These are phyloP conservation scores for Slavum lentiscoides DNA, from an alignment of 2,888 invertebrate genomes.

Conservation along the genomic window DNA sequence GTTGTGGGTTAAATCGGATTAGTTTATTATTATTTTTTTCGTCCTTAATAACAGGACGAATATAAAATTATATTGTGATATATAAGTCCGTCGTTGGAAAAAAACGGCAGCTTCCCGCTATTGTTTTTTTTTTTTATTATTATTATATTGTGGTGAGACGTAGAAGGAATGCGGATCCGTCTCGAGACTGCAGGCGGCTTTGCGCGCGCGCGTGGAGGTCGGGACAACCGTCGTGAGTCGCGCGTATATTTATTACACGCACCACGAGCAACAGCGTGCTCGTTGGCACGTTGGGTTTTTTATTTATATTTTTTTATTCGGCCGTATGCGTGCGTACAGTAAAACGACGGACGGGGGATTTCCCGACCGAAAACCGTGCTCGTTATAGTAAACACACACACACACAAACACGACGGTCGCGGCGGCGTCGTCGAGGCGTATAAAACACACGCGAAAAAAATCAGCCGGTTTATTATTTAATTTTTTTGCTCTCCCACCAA, in stretches of 20 bases:
- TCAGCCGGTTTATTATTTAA: background rate
- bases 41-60: too few relatives aligned
- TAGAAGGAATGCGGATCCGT: slow-evolving; percentile 50
- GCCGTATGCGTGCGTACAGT: slow-evolving; percentile 12
- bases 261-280: background rate
- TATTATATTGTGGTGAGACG: slow-evolving; percentile 10
- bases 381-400: slow-evolving; percentile 24
- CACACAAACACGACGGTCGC: too few relatives aligned
- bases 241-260: background rate
- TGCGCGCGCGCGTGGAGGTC: slow-evolving; percentile 36
- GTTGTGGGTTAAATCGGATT: too few relatives aligned
- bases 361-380: slow-evolving; percentile 45
- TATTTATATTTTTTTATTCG: slow-evolving; percentile 13
- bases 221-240: slow-evolving; percentile 33
- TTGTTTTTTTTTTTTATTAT: slow-evolving; percentile 32
- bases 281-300: slow-evolving; percentile 15
- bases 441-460: background rate
- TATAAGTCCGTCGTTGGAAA: slow-evolving; percentile 5
- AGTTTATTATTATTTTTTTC: too few relatives aligned
- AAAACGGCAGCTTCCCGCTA: slow-evolving; percentile 12
- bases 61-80: background rate
- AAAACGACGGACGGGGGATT: slow-evolving; percentile 32
- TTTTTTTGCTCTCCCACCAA: background rate
- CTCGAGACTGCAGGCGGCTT: slow-evolving; percentile 39
- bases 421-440: background rate